phyloP scores from a whole-genome alignment of 2,113 vertebrate genomes.

The Pica pica region DNA sequence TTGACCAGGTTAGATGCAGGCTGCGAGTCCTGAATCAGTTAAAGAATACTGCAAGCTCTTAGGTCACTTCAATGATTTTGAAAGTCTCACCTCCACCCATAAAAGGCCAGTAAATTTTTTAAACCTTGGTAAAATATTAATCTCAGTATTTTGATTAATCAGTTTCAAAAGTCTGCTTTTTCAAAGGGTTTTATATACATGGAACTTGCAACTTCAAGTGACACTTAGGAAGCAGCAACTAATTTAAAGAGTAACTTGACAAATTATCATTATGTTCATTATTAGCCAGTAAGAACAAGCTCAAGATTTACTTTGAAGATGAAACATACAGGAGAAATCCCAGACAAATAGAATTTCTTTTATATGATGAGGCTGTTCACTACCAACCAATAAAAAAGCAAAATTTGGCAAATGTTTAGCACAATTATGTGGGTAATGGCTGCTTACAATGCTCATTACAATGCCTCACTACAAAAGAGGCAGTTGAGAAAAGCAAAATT shows the following conservation, averaged over 20 bases:
- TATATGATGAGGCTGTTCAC: background rate
- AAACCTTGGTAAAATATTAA: background rate
- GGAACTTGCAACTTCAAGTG: background rate
- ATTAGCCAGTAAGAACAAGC: background rate
- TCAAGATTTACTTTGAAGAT: background rate
- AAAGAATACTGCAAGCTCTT: background rate
- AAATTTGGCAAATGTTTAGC: background rate
- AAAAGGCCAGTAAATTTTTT: background rate
- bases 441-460: background rate
- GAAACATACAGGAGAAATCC: background rate
- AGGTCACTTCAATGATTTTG: background rate
- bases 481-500: background rate
- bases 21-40: background rate
- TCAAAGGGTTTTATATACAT: background rate
- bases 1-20: background rate
- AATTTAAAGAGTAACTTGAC: background rate
- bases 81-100: background rate
- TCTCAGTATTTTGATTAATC: background rate
- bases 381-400: background rate
- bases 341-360: background rate
- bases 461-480: background rate
- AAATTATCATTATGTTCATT: background rate
- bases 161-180: background rate
- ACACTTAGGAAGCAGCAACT: background rate
- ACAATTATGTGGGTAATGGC: background rate